Evolutionary conservation across 2,888 invertebrate species (phyloP).

Genomic region (Brenthis hecate): DNA sequence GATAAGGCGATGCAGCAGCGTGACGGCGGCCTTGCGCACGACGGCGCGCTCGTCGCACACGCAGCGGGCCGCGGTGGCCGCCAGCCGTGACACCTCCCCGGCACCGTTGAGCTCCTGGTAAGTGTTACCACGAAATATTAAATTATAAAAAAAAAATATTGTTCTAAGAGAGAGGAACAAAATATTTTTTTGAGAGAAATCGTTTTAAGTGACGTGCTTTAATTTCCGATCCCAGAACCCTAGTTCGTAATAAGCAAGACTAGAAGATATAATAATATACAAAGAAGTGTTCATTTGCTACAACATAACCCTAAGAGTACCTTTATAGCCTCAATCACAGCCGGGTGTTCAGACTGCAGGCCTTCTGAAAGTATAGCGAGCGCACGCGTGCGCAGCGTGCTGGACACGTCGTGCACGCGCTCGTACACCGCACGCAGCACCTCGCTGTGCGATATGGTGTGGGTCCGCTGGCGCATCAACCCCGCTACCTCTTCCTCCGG

Average conservation of each 20-base stretch:
- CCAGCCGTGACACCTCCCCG: slow-evolving; percentile 55
- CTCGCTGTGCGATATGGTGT: slow-evolving; percentile 56
- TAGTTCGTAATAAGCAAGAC: not conserved
- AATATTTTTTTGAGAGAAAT: too few species aligned
- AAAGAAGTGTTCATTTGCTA: too few species aligned
- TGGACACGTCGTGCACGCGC: slow-evolving; percentile 80
- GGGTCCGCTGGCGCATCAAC: slow-evolving; percentile 52
- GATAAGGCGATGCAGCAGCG: slow-evolving; percentile 59
- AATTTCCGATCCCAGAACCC: not conserved
- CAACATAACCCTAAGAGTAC: slow-evolving; percentile 38
- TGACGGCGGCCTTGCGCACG: slow-evolving; percentile 65
- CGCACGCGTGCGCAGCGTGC: slow-evolving; percentile 84
- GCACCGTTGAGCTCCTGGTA: slow-evolving; percentile 57
- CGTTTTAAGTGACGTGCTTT: too few species aligned
- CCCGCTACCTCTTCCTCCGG: slow-evolving; percentile 54
- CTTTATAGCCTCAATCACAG: slow-evolving; percentile 55
- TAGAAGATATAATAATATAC: too few species aligned
- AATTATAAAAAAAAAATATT: not conserved
- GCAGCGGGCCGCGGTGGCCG: slow-evolving; percentile 60
- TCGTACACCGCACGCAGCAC: slow-evolving; percentile 78
- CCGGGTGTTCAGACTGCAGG: slow-evolving; percentile 55
- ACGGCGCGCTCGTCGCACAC: slow-evolving; percentile 72
- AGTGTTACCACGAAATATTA: slow-evolving; percentile 30
- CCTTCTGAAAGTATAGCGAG: slow-evolving; percentile 81
- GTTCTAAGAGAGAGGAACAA: not conserved